A percentile compares a stretch with the other conserved stretches of the same genome.
These are phyloP conservation scores for Lynx canadensis DNA, from an alignment of 2,113 vertebrate genomes.

Conservation along the genomic window DNA sequence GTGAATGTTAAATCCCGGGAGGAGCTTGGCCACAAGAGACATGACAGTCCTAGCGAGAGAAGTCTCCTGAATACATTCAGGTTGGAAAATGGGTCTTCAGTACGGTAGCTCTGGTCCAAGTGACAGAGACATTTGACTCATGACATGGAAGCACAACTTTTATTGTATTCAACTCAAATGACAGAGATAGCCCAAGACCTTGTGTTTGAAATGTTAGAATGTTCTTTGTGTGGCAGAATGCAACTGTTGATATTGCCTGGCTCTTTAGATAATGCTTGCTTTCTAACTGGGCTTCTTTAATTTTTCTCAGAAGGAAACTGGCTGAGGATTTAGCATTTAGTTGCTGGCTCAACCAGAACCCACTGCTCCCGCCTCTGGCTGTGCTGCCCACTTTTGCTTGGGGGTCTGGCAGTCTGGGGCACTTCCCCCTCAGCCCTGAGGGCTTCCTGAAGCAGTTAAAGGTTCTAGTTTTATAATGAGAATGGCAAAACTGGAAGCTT, in stretches of 20 bases:
- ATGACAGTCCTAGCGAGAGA: not conserved
- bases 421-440: not conserved
- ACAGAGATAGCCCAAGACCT: not conserved
- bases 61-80: not conserved
- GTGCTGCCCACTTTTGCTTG: not conserved
- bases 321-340: not conserved
- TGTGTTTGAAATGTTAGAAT: not conserved
- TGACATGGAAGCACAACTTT: not conserved
- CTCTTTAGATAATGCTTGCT: slow-evolving; percentile 14
- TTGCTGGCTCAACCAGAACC: not conserved
- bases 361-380: not conserved
- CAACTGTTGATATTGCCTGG: not conserved
- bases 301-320: slow-evolving; percentile 31
- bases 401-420: not conserved
- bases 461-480: slow-evolving; percentile 25
- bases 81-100: not conserved
- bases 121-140: not conserved
- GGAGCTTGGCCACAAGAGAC: not conserved
- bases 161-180: slow-evolving; percentile 4
- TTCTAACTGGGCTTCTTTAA: slow-evolving; percentile 6
- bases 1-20: not conserved
- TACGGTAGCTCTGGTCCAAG: not conserved
- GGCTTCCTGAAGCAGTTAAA: not conserved
- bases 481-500: slow-evolving; percentile 38
- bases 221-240: not conserved